Evolutionary conservation across 2,888 invertebrate genomes (phyloP).

Genomic region (Petrophora chlorosata): DNA sequence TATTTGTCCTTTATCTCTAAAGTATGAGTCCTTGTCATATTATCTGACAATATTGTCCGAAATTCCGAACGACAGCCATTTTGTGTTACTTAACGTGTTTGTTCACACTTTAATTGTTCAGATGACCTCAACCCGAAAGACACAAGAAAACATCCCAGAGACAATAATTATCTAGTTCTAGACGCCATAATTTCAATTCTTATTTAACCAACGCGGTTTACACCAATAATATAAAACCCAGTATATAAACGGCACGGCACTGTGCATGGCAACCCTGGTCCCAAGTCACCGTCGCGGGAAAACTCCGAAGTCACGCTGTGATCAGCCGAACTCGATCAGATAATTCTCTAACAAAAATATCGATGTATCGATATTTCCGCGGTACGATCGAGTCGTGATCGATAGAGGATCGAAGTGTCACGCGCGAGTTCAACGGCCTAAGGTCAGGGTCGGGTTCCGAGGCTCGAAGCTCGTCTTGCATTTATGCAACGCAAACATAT

Average conservation of each 20-base stretch:
- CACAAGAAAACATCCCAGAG: too few relatives aligned
- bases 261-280: constrained; percentile 12
- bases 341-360: constrained; percentile 69
- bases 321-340: constrained; percentile 62
- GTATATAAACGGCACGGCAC: not conserved
- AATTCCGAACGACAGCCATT: too few relatives aligned
- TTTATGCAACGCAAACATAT: constrained; percentile 61
- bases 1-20: too few relatives aligned
- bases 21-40: too few relatives aligned
- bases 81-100: too few relatives aligned
- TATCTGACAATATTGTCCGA: too few relatives aligned
- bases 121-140: too few relatives aligned
- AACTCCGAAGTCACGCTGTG: constrained; percentile 64
- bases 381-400: constrained; percentile 77
- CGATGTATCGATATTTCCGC: constrained; percentile 67
- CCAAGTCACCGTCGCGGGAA: constrained; percentile 57
- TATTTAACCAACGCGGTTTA: too few relatives aligned
- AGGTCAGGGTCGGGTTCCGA: constrained; percentile 76
- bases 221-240: not conserved
- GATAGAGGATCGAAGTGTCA: constrained; percentile 83
- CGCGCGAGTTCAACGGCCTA: constrained; percentile 75
- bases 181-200: too few relatives aligned
- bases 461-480: constrained; percentile 57
- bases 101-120: too few relatives aligned
- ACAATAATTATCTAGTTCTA: too few relatives aligned